Percentiles rank a stretch among this genome's conserved stretches.
Evolutionary conservation across 2,797 vertebrate genomes (phyloP).

Genomic region (Pangasius djambal): DNA sequence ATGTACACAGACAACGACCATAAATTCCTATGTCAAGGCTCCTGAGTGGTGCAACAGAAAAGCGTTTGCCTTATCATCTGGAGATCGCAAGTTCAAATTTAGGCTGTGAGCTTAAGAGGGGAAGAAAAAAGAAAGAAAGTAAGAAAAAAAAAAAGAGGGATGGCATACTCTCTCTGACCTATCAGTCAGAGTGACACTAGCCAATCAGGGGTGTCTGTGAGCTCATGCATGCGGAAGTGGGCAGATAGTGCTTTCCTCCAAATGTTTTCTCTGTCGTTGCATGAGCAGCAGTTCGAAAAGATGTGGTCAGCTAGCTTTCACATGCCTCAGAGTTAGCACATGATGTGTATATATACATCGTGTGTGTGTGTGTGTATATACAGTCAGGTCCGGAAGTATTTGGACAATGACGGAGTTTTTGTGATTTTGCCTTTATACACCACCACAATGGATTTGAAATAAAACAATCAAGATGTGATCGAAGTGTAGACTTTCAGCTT

Average conservation of each 20-base stretch:
- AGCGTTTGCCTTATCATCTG: neutral
- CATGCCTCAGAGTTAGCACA: neutral
- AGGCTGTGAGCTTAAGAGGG: neutral
- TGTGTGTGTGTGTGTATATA: too few species aligned
- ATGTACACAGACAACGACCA: neutral
- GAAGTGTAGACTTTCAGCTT: too few species aligned
- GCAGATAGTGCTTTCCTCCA: neutral
- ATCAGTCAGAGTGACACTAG: neutral
- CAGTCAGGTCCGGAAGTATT: too few species aligned
- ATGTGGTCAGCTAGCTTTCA: neutral
- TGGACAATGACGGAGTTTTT: too few species aligned
- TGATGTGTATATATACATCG: neutral
- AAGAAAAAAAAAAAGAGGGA: neutral
- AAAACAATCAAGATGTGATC: too few species aligned
- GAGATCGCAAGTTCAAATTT: neutral
- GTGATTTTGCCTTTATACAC: too few species aligned
- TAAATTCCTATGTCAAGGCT: neutral
- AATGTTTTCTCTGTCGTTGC: neutral
- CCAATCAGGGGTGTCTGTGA: neutral
- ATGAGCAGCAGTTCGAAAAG: neutral
- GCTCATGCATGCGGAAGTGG: neutral
- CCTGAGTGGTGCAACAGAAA: neutral
- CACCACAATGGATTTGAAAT: too few species aligned
- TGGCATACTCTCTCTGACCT: neutral
- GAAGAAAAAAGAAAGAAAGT: neutral